Evolutionary conservation across 2,113 vertebrate genomes (phyloP).

Genomic region (Catagonus wagneri): DNA sequence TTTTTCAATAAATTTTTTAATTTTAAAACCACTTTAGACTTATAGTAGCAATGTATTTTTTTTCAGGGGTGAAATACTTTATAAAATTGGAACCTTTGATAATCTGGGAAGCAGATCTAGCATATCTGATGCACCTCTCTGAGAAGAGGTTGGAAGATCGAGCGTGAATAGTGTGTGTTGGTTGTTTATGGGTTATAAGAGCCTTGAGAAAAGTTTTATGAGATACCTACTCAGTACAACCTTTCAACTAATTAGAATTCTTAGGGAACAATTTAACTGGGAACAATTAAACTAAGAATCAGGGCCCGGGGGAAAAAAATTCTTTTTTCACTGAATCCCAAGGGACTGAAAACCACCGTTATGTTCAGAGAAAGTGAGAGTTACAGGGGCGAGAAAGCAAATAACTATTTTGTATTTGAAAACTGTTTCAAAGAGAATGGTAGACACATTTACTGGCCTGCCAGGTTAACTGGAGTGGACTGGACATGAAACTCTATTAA

Average conservation of each 20-base stretch:
- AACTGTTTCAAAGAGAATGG: neutral
- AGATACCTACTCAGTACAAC: neutral
- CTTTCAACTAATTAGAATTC: slow-evolving; percentile 58
- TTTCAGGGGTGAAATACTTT: neutral
- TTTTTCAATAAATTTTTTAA: neutral
- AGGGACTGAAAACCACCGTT: neutral
- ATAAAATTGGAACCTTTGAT: neutral
- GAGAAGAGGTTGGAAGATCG: neutral
- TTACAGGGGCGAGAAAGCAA: neutral
- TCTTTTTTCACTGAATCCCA: neutral
- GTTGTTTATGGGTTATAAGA: neutral
- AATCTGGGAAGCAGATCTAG: neutral
- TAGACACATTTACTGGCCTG: neutral
- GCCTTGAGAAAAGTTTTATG: slow-evolving; percentile 4
- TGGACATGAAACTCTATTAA: neutral
- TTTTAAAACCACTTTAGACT: slow-evolving; percentile 10
- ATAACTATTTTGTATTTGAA: neutral
- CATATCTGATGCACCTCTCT: neutral
- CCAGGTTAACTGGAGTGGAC: neutral
- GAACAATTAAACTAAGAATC: slow-evolving; percentile 28
- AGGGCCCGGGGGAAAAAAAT: neutral
- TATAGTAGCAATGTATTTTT: neutral
- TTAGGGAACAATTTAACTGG: slow-evolving; percentile 20
- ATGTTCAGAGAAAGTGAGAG: neutral
- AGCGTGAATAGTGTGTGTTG: neutral